Conservation (phyloP, 2,797 vertebrate genomes). For the Heteromormyrus szaboi region DNA sequence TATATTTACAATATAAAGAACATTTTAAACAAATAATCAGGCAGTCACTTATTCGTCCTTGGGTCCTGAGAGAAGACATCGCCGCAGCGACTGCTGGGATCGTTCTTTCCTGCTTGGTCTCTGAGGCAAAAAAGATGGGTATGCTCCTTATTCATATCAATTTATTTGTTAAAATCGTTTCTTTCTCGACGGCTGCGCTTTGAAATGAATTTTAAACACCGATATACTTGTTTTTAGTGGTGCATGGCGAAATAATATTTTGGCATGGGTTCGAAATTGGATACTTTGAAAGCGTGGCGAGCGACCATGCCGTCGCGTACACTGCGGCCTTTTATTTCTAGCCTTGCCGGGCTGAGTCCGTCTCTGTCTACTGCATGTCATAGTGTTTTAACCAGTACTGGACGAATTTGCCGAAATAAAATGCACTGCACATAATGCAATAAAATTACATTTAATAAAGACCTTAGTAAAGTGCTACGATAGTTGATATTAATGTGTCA, state of each 20-base stretch:
- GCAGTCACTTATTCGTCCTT: background rate
- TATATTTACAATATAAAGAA: background rate
- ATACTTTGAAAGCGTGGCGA: constrained; percentile 58
- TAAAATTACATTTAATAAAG: background rate
- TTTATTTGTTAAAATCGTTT: fast-evolving
- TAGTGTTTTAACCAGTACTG: background rate
- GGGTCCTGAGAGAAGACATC: constrained; percentile 49
- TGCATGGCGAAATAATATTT: background rate
- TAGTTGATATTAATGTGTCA: background rate
- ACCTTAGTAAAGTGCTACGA: background rate
- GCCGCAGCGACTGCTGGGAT: constrained; percentile 58
- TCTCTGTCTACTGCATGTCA: background rate
- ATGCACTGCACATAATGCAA: background rate
- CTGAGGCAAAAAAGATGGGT: constrained; percentile 64
- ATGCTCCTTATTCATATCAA: constrained; percentile 31
- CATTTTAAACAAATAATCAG: background rate
- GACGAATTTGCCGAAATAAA: background rate
- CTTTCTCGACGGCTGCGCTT: fast-evolving
- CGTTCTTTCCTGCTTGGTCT: constrained; percentile 65
- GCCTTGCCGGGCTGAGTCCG: background rate
- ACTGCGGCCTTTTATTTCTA: constrained; percentile 34
- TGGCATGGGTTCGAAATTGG: fast-evolving
- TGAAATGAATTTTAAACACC: background rate
- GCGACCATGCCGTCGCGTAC: constrained; percentile 23
- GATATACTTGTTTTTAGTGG: background rate